Evolutionary conservation across 1,140 invertebrate genomes (phyloP).

Genomic region (Drosophila simulans): DNA sequence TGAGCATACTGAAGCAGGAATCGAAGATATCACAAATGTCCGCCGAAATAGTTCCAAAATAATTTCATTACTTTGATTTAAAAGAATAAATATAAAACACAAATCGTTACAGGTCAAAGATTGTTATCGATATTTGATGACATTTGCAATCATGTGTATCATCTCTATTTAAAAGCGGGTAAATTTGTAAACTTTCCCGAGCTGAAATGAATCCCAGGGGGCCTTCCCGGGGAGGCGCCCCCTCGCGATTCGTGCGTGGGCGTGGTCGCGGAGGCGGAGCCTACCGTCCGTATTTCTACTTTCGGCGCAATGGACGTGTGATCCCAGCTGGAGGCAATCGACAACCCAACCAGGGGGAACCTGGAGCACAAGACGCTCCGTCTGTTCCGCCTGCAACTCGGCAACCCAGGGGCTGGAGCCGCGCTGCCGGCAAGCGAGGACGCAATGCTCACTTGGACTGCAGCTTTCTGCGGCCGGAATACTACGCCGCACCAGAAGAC

Average conservation of each 20-base stretch:
- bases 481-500: constrained; percentile 74
- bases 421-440: constrained; percentile 1
- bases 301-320: constrained; percentile 73
- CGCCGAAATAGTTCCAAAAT: not conserved
- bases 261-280: constrained; percentile 58
- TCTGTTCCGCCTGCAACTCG: not conserved
- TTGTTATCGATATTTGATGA: not conserved
- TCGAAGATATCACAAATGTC: constrained; percentile 3
- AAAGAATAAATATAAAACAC: not conserved
- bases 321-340: constrained; percentile 65
- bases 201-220: constrained; percentile 39
- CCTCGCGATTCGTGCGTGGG: constrained; percentile 64
- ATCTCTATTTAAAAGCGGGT: constrained; percentile 20
- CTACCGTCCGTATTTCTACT: constrained; percentile 76
- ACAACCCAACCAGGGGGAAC: constrained; percentile 1
- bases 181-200: constrained; percentile 11
- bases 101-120: not conserved
- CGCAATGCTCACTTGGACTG: constrained; percentile 27
- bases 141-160: not conserved
- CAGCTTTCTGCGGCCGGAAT: constrained; percentile 63
- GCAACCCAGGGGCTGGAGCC: constrained; percentile 55
- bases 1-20: constrained; percentile 29
- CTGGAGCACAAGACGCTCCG: not conserved
- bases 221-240: constrained; percentile 31
- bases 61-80: not conserved